Percentiles rank a stretch among this genome's conserved stretches.
Evolutionary conservation across 2,797 vertebrate genomes (phyloP).

Genomic region (Phataginus tricuspis): DNA sequence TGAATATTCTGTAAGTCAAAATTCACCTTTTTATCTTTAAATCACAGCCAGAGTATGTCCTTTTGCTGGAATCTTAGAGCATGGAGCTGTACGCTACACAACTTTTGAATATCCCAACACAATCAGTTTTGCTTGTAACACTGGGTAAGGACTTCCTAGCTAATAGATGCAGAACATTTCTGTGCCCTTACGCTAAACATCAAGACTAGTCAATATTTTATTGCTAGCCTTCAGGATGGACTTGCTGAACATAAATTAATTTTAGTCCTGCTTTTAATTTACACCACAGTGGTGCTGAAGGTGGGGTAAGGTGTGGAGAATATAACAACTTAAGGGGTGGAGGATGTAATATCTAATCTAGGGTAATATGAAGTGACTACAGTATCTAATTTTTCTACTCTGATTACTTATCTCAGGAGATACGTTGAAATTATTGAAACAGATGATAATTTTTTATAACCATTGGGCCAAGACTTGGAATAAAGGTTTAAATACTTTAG

Average conservation of each 20-base stretch:
- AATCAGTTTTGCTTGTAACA: conserved; percentile 89
- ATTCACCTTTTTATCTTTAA: conserved; percentile 48
- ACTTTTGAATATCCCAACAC: conserved; percentile 87
- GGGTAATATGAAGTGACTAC: neutral
- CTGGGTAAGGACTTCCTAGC: conserved; percentile 87
- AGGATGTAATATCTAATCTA: too few species aligned
- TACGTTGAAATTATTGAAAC: neutral
- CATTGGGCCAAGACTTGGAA: neutral
- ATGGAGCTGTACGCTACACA: conserved; percentile 85
- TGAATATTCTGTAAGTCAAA: conserved; percentile 39
- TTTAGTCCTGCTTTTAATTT: neutral
- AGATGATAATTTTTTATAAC: neutral
- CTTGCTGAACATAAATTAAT: neutral
- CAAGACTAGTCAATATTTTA: neutral
- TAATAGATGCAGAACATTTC: neutral
- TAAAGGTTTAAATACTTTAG: neutral
- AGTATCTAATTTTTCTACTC: neutral
- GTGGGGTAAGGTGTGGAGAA: neutral
- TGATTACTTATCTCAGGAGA: neutral
- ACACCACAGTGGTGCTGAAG: neutral
- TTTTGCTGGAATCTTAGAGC: conserved; percentile 84
- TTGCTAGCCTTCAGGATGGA: neutral
- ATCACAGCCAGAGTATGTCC: conserved; percentile 89
- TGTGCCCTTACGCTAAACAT: neutral
- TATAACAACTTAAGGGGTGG: neutral